Evolutionary conservation across 2,888 invertebrate species (phyloP), one percentile per base, ranked within the genome.

Genomic region (Ditylenchus weischeri): DNA sequence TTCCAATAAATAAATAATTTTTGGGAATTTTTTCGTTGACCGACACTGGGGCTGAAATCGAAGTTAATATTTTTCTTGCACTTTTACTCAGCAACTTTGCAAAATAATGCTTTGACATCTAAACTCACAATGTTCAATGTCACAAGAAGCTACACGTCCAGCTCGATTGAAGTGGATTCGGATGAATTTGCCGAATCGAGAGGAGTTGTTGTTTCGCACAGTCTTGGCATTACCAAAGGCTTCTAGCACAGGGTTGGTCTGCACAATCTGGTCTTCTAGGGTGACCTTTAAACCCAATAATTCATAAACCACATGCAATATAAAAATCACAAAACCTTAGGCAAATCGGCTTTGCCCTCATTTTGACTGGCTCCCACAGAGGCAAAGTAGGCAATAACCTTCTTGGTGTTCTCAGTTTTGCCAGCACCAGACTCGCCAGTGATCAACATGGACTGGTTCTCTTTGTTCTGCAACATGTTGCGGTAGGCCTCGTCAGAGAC

Each of bases 121-220:
- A 35, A 50, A 89, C 93, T 91, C 89, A 95, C 95, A 98, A 84
- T 94, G 93, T 87, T 98, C 96, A 87, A 98, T 96, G 87, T 98
- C 96, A 88, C 95, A 95, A 89, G 96, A 96, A 86, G 96, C 95
- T 88, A 96, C 88, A 90, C 96, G 95, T 86, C 95, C 96, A 87
- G 91, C 90, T 81, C 93, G 92, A 79, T 95, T 95, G 88, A 98
- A 98, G 87, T 99, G 98, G 86, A 98, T 98, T 90, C 98, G 93
- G 89, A 98, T 98, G 90, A 98, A 98, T 91, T 98, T 98, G 90
- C 94, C 96, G 91, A 98, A 98, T 90, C 96, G 93, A 79, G 96
- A 98, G 75, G 96, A 96, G 91, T 98, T 98, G 88, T 98, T 96
- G 88, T 98, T 98, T 90, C 96, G 92, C 87, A 93, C 93, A 85